These are phyloP conservation scores for Bufo gargarizans DNA, from an alignment of 2,113 vertebrate species.

Conservation along the genomic window DNA sequence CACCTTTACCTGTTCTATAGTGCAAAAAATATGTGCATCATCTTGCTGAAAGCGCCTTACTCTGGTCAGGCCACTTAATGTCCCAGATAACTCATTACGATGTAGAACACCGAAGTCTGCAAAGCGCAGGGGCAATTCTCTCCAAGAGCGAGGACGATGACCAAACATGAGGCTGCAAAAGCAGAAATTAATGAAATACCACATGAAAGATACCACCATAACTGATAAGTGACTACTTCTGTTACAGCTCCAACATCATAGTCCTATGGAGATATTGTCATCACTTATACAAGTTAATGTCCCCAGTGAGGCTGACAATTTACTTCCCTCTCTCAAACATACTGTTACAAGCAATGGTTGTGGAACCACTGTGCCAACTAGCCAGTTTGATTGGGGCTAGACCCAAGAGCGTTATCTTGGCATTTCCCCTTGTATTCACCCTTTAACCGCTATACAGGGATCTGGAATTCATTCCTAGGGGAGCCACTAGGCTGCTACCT, in stretches of 20 bases:
- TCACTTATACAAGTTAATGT: no score
- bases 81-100: slow-evolving; percentile 88
- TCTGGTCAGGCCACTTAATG: slow-evolving; percentile 85
- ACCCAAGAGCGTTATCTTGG: no score
- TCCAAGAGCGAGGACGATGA: slow-evolving; percentile 91
- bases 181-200: neutral
- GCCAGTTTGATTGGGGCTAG: no score
- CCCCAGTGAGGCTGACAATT: no score
- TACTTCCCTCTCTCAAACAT: no score
- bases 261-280: no score
- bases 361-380: no score
- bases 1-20: slow-evolving; percentile 83
- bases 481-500: no score
- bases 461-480: no score
- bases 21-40: slow-evolving; percentile 95
- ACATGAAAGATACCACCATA: neutral
- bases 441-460: no score
- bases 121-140: slow-evolving; percentile 88
- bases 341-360: no score
- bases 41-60: slow-evolving; percentile 95
- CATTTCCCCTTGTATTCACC: no score
- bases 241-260: neutral
- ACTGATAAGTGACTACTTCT: neutral
- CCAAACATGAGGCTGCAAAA: slow-evolving; percentile 87
- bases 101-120: slow-evolving; percentile 96